These are phyloP conservation scores for Gambelia wislizenii DNA, from an alignment of 2,797 vertebrate species.

Conservation along the genomic window DNA sequence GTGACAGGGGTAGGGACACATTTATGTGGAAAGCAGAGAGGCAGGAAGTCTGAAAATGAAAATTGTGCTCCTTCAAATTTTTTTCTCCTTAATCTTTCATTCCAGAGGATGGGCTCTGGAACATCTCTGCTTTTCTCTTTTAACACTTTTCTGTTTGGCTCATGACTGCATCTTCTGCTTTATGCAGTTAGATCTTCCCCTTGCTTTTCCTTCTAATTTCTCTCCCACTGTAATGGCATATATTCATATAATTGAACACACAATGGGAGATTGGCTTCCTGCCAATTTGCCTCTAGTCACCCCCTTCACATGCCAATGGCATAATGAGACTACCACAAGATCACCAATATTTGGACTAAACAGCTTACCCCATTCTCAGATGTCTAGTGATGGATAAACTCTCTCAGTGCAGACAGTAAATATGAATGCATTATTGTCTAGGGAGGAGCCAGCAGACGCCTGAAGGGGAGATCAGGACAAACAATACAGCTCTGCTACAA, in stretches of 20 bases:
- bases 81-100: neutral
- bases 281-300: too few relatives aligned
- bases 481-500: neutral
- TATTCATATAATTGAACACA: neutral
- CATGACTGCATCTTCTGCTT: neutral
- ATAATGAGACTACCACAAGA: too few relatives aligned
- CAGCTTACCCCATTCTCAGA: too few relatives aligned
- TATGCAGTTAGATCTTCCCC: neutral
- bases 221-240: neutral
- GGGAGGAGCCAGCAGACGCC: too few relatives aligned
- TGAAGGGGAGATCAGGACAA: too few relatives aligned
- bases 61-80: neutral
- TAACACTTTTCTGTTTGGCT: neutral
- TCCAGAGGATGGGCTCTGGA: neutral
- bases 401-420: too few relatives aligned
- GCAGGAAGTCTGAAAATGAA: neutral
- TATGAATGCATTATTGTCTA: too few relatives aligned
- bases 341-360: too few relatives aligned
- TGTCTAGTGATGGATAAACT: too few relatives aligned
- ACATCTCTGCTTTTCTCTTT: neutral
- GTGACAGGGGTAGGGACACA: neutral
- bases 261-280: neutral
- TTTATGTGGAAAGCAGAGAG: neutral
- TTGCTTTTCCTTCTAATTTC: neutral
- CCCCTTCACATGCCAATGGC: too few relatives aligned